Conservation (phyloP, 2,888 invertebrate genomes). For the Caenorhabditis afra region DNA sequence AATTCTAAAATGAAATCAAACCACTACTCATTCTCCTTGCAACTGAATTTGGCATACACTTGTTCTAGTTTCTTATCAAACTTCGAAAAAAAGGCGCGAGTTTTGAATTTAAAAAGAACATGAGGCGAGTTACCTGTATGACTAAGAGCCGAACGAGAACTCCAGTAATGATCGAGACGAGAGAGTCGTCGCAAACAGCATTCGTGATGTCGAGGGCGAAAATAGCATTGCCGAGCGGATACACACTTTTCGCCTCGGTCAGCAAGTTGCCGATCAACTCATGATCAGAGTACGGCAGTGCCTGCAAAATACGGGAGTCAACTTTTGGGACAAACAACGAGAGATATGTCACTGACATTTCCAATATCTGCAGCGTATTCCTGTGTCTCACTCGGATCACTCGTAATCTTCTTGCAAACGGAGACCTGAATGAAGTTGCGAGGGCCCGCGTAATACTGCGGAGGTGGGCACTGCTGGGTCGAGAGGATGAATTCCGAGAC, state of each 20-base stretch:
- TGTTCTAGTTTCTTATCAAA: too few relatives aligned
- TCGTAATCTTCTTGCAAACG: slow-evolving; percentile 60
- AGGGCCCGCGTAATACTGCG: slow-evolving; percentile 57
- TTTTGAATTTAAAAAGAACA: too few relatives aligned
- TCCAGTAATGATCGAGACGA: slow-evolving; percentile 64
- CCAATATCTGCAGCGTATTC: slow-evolving; percentile 65
- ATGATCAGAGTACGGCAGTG: slow-evolving; percentile 64
- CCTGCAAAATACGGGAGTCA: slow-evolving; percentile 36
- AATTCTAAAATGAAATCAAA: too few relatives aligned
- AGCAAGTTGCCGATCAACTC: slow-evolving; percentile 63
- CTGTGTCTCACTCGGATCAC: slow-evolving; percentile 56
- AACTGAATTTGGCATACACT: too few relatives aligned
- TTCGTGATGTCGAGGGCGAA: slow-evolving; percentile 57
- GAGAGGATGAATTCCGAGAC: slow-evolving; percentile 63
- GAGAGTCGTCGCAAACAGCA: slow-evolving; percentile 59
- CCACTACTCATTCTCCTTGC: too few relatives aligned
- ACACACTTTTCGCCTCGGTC: slow-evolving; percentile 59
- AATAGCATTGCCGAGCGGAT: slow-evolving; percentile 61
- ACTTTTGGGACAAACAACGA: not conserved
- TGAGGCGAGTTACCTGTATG: too few relatives aligned
- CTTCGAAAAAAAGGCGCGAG: too few relatives aligned
- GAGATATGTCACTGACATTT: slow-evolving; percentile 46
- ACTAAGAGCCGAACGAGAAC: slow-evolving; percentile 59
- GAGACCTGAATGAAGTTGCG: slow-evolving; percentile 64
- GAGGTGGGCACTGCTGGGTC: slow-evolving; percentile 56